These are phyloP conservation scores for Ascaphus truei DNA, from an alignment of 2,113 vertebrate species.

Conservation along the genomic window DNA sequence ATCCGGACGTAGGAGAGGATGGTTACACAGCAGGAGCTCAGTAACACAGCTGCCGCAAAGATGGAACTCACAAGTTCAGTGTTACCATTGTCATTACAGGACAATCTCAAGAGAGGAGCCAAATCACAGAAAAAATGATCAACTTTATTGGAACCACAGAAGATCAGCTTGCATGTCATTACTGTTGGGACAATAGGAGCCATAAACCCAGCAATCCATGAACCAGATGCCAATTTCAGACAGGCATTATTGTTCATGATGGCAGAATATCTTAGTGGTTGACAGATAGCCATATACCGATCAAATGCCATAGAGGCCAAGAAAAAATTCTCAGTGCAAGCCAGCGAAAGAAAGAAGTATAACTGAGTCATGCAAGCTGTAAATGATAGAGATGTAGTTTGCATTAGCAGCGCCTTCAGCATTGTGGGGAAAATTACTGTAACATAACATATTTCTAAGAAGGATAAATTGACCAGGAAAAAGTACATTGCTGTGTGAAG, in stretches of 20 bases:
- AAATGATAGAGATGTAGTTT: conserved; percentile 40
- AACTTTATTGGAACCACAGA: conserved; percentile 42
- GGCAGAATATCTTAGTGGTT: conserved; percentile 43
- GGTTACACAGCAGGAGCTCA: conserved; percentile 39
- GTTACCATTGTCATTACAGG: conserved; percentile 42
- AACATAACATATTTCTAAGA: not conserved
- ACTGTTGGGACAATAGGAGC: conserved; percentile 44
- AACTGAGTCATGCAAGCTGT: conserved; percentile 45
- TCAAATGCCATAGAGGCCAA: conserved; percentile 50
- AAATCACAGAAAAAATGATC: conserved; percentile 50
- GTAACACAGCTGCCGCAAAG: conserved; percentile 42
- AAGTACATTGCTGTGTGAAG: no score
- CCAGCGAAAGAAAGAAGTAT: conserved; percentile 46
- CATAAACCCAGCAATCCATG: conserved; percentile 44
- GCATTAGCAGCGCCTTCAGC: not conserved
- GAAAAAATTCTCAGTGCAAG: conserved; percentile 43
- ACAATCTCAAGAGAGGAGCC: conserved; percentile 43
- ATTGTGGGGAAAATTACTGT: not conserved
- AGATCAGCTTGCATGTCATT: conserved; percentile 46
- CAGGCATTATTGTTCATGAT: conserved; percentile 47
- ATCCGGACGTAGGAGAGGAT: conserved; percentile 46
- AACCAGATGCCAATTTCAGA: conserved; percentile 36
- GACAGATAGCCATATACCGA: conserved; percentile 50
- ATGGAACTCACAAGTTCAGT: conserved; percentile 43
- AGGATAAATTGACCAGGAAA: not conserved